phyloP scores from a whole-genome alignment of 2,797 vertebrate species.

The Ptychadena robeensis region DNA sequence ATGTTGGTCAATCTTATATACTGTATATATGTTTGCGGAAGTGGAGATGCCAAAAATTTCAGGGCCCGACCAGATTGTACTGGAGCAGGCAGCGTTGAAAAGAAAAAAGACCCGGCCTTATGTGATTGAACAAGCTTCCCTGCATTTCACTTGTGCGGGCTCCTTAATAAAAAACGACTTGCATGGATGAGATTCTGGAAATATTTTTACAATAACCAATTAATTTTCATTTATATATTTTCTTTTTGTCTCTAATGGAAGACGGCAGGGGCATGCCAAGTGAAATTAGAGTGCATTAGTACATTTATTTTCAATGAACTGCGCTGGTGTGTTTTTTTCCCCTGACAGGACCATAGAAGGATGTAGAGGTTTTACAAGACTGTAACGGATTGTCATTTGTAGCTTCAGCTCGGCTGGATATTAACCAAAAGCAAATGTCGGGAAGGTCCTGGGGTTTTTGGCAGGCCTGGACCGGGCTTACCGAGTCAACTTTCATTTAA shows the following conservation, averaged over 20 bases:
- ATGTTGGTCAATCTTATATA: slow-evolving; percentile 14
- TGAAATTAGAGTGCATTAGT: slow-evolving; percentile 25
- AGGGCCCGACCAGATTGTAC: slow-evolving; percentile 21
- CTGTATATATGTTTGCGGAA: too few relatives aligned
- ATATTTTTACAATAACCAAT: slow-evolving; percentile 50
- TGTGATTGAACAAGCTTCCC: slow-evolving; percentile 11
- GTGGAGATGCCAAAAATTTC: slow-evolving; percentile 39
- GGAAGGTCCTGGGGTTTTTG: not conserved
- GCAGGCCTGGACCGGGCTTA: not conserved
- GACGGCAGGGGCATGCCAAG: slow-evolving; percentile 37
- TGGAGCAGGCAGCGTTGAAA: slow-evolving; percentile 5
- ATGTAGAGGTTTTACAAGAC: slow-evolving; percentile 15
- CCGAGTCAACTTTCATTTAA: not conserved
- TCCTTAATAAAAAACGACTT: slow-evolving; percentile 27
- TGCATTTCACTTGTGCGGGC: not conserved
- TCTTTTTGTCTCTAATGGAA: slow-evolving; percentile 53
- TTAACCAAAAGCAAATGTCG: slow-evolving; percentile 12
- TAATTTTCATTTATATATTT: slow-evolving; percentile 53
- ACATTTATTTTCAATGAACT: slow-evolving; percentile 30
- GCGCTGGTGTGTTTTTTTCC: slow-evolving; percentile 4
- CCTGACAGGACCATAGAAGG: slow-evolving; percentile 1
- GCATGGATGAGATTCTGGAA: slow-evolving; percentile 25
- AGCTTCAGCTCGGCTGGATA: slow-evolving; percentile 8
- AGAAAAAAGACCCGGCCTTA: not conserved
- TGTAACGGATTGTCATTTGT: not conserved